These are phyloP conservation scores for Chorisops tibialis DNA, from an alignment of 2,888 invertebrate genomes.

Conservation along the genomic window DNA sequence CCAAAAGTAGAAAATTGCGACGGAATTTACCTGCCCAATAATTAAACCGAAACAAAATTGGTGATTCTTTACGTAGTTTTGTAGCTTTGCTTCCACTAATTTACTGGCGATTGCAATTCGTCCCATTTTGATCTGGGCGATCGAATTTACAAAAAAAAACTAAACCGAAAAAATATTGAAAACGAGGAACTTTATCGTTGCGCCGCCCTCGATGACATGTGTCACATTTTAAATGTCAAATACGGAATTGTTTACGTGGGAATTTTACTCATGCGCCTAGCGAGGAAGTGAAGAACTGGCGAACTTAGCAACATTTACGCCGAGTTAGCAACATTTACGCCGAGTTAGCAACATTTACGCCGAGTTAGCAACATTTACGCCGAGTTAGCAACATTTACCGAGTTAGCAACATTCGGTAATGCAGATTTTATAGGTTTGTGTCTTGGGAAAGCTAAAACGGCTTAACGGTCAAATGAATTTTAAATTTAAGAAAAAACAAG, in stretches of 20 bases:
- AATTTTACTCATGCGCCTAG: too few species aligned
- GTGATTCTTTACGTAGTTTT: slow-evolving; percentile 61
- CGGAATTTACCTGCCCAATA: slow-evolving; percentile 67
- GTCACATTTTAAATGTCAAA: background rate
- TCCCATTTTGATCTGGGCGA: background rate
- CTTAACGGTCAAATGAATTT: too few species aligned
- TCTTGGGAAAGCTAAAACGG: too few species aligned
- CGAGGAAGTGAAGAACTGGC: too few species aligned
- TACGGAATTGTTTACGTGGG: slow-evolving; percentile 14
- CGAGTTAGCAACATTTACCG: too few species aligned
- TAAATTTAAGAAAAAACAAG: too few species aligned
- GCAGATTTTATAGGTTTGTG: too few species aligned
- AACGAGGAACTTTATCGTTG: background rate
- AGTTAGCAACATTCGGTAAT: too few species aligned
- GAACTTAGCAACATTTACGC: too few species aligned
- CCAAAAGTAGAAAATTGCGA: slow-evolving; percentile 5
- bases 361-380: too few species aligned
- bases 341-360: too few species aligned
- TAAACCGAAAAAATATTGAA: background rate
- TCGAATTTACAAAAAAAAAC: background rate
- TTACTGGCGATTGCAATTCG: slow-evolving; percentile 68
- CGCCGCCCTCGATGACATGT: slow-evolving; percentile 5
- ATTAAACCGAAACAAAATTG: slow-evolving; percentile 70
- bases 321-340: too few species aligned
- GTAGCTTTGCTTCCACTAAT: slow-evolving; percentile 64